A percentile compares a stretch with the other conserved stretches of the same genome.
Conservation (phyloP, 1,140 invertebrate species). For the Brevipalpus yothersi region DNA sequence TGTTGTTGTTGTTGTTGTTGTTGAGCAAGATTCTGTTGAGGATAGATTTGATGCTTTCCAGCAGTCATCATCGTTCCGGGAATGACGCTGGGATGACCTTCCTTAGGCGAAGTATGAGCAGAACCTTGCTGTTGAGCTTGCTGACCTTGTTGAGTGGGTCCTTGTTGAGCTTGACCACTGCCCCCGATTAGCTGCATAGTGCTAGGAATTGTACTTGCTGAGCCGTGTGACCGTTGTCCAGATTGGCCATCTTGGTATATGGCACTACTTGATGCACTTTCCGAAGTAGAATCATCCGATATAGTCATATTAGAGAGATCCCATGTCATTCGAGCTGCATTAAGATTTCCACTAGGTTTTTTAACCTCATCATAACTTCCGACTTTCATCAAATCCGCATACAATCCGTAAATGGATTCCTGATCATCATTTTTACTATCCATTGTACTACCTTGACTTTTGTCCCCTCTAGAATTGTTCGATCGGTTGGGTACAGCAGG, state of each 20-base stretch:
- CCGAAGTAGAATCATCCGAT: constrained; percentile 55
- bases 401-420: constrained; percentile 43
- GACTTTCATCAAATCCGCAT: constrained; percentile 65
- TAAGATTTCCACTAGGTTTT: background rate
- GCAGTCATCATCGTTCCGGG: background rate
- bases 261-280: constrained; percentile 38
- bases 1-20: background rate
- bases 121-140: background rate
- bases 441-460: constrained; percentile 14
- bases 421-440: constrained; percentile 26
- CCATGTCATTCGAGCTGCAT: constrained; percentile 25
- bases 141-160: background rate
- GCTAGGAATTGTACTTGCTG: background rate
- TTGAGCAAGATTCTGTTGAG: background rate
- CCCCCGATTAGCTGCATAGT: constrained; percentile 19
- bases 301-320: constrained; percentile 47
- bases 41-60: background rate
- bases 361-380: constrained; percentile 34
- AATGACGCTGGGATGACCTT: background rate
- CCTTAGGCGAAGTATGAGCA: background rate
- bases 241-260: constrained; percentile 20
- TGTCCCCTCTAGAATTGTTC: background rate
- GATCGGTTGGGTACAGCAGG: background rate
- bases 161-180: background rate
- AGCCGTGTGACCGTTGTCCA: background rate